Evolutionary conservation across 2,888 invertebrate genomes (phyloP), one percentile per base, ranked within the genome.

Genomic region (Strigamia maritima): DNA sequence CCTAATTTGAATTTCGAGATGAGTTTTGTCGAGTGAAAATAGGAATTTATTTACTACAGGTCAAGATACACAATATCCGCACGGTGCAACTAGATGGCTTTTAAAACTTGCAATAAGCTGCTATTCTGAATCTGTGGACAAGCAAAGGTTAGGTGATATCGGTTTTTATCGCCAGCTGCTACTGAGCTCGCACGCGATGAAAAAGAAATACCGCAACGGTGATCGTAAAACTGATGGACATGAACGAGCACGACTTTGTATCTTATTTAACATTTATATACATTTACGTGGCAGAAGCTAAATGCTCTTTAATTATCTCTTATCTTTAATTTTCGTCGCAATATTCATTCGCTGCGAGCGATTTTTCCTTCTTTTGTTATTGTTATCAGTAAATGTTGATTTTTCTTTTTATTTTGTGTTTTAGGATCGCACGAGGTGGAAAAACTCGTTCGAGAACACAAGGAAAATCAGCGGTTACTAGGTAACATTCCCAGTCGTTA

Each of bases 401-500:
- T 2, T 19, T 0, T 60, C n/a, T 75, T 78, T 80, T 80, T 78
- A 81, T 81, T 82, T 83, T 83, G n/a, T 84, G 83, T 81, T 80
- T 84, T 83, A 77, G 77, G 60, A 4, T 26, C 77, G 31, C 90
- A 94, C 86, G 95, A 95, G 89, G 94, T 94, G 89, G 94, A 95
- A 89, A 90, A 94, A 87, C 90, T 96, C 84, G 90, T 95, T 84
- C 92, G 94, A 84, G 94, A 94, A 86, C 95, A 93, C 89, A 91
- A 92, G 85, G 94, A 95, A 87, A 96, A 96, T 88, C 94, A 94
- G 87, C 94, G 95, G 88, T 89, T 96, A 89, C 93, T 96, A 83
- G 91, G 92, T 83, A 94, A 94, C 88, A 94, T 95, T 88, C 94
- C 94, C 83, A 92, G 93, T 82, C 93, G 94, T 87, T 94, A 92